Base-by-base conservation (phyloP, 2,113 vertebrate genomes). In the Labeo catla region DNA sequence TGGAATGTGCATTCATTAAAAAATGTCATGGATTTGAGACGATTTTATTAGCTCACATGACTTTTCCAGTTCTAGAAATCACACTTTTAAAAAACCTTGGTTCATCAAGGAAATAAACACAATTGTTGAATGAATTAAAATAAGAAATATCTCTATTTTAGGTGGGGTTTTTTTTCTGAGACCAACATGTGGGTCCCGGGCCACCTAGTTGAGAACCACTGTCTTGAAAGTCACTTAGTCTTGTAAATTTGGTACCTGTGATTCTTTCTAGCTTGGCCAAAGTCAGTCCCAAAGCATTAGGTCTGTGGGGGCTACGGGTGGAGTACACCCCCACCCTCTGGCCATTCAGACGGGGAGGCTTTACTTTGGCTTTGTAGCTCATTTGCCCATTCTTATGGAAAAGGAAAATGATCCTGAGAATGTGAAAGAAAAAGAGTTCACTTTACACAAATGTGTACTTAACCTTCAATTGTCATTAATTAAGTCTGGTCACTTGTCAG, bases 331-430 rank as follows among this genome's bases (percentile, higher is more conserved):
- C 97, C 4, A 95, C 95, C 89, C 93, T 96, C 76, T 92, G 89
- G 8, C 97, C 97, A 15, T 97, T 94, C 61, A 98, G 93, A 39
- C 97, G 89, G 0, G 97, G 97, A 39, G 97, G 97, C 80, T 95
- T 96, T 79, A 98, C 97, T 92, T 98, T 98, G 70, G 97, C 96
- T 92, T 96, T 98, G 86, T 83, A 94, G 85, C 91, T 96, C 90
- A 96, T 91, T 91, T 95, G 96, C 1, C 96, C 97, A 6, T 98
- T 98, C 93, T 96, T 96, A 87, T 98, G 96, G 90, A 98, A 98
- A 84, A 97, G 91, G 91, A 97, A 98, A 83, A 98, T 95, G 65
- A 98, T 93, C 97, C 97, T 98, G 90, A 45, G 87, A 15, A 74
- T 6, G 63, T 49, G 72, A 86, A n/a, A 65, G 78, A 43, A 59